These are phyloP conservation scores for Sphenodon punctatus DNA, from an alignment of 2,797 vertebrate genomes.

Conservation along the genomic window DNA sequence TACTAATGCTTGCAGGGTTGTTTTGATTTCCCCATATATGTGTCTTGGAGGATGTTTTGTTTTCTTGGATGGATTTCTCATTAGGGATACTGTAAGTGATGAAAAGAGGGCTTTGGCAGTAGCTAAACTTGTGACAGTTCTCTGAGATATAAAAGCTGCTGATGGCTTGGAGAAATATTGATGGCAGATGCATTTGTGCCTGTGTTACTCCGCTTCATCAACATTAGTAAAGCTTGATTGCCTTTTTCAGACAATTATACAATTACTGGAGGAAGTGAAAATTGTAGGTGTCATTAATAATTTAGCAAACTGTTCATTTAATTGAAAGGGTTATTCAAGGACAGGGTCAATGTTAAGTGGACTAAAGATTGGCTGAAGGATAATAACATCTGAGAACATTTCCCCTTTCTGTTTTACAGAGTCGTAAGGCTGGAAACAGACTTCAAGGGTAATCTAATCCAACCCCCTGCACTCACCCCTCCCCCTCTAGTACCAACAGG, in stretches of 20 bases:
- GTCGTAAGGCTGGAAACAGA: too few relatives aligned
- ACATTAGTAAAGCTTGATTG: constrained; percentile 16
- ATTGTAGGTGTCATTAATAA: background rate
- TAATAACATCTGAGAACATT: background rate
- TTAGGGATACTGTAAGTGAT: background rate
- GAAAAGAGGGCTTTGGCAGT: constrained; percentile 7
- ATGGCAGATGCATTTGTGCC: constrained; percentile 32
- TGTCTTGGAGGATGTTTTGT: background rate
- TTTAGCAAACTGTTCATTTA: background rate
- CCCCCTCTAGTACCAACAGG: too few relatives aligned
- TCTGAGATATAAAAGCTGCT: constrained; percentile 40
- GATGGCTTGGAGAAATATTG: constrained; percentile 2
- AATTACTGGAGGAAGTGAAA: background rate
- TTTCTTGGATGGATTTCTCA: background rate
- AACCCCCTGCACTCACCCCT: too few relatives aligned
- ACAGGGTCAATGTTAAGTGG: background rate
- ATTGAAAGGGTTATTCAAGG: background rate
- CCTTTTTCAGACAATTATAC: constrained; percentile 29
- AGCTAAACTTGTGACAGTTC: constrained; percentile 24
- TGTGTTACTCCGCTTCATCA: constrained; percentile 34
- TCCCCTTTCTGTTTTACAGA: too few relatives aligned
- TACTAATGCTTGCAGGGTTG: background rate
- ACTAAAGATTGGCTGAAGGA: background rate
- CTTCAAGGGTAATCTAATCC: too few relatives aligned
- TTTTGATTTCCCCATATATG: background rate